A percentile compares a stretch with the other conserved stretches of the same genome.
Conservation (phyloP, 2,888 invertebrate species). For the Conops quadrifasciatus region DNA sequence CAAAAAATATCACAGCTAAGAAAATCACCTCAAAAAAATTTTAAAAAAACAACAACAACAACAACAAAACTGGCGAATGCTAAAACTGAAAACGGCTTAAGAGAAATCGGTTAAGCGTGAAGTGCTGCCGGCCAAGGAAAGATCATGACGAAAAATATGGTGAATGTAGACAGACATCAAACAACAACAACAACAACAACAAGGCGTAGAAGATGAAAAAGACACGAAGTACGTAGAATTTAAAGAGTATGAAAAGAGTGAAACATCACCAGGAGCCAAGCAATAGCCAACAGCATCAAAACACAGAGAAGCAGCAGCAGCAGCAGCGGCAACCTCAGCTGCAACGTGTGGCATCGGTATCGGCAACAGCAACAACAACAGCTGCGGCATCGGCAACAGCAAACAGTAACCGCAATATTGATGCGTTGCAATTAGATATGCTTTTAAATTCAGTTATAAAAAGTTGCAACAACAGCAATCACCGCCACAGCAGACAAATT, state of each 20-base stretch:
- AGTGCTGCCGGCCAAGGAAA: neutral
- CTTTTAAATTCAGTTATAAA: slow-evolving; percentile 17
- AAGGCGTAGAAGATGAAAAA: neutral
- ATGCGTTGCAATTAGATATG: slow-evolving; percentile 8
- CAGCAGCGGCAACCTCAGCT: neutral
- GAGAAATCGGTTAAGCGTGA: neutral
- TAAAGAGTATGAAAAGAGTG: too few species aligned
- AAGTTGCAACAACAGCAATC: neutral
- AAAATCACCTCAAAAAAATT: too few species aligned
- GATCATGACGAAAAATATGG: neutral
- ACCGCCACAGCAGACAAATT: neutral
- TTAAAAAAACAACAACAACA: neutral
- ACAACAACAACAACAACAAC: neutral
- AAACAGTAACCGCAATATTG: neutral
- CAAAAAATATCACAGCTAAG: neutral
- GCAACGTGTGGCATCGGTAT: neutral
- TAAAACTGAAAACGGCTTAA: slow-evolving; percentile 15
- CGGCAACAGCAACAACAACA: neutral
- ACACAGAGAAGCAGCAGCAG: too few species aligned
- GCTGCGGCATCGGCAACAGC: neutral
- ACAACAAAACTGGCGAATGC: neutral
- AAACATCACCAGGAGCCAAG: too few species aligned
- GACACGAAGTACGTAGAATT: too few species aligned
- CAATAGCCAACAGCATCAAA: too few species aligned
- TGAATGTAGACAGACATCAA: neutral